These are phyloP conservation scores for Muscicapa striata DNA, from an alignment of 2,797 vertebrate species.

Conservation along the genomic window DNA sequence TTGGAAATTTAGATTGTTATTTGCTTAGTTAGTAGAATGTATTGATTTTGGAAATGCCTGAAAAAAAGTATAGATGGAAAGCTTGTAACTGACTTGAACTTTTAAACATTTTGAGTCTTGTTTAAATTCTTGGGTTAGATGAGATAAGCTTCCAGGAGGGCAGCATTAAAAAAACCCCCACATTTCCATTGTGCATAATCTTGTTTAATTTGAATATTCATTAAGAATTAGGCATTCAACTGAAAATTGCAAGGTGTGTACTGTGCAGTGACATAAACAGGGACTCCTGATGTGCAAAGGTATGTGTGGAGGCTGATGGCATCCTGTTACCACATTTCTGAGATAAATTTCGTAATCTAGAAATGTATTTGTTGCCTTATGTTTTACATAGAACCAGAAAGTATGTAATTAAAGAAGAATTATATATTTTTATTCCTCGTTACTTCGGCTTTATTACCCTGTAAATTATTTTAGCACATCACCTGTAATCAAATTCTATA, in stretches of 20 bases:
- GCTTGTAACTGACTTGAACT: neutral
- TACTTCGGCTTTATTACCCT: neutral
- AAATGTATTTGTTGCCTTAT: neutral
- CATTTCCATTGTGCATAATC: neutral
- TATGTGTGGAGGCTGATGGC: neutral
- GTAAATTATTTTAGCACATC: neutral
- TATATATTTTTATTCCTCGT: neutral
- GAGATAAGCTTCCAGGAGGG: neutral
- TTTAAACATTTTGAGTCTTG: neutral
- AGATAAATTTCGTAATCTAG: neutral
- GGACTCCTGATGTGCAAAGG: neutral
- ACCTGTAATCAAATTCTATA: neutral
- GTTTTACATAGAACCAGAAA: neutral
- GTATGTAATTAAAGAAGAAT: conserved; percentile 7
- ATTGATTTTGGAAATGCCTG: neutral
- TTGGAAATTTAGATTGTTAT: neutral
- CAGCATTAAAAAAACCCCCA: neutral
- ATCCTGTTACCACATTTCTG: neutral
- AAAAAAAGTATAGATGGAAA: neutral
- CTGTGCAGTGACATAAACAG: neutral
- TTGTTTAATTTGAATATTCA: neutral
- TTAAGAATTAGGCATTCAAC: neutral
- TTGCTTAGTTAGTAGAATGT: neutral
- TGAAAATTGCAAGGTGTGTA: neutral
- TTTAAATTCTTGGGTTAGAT: neutral